Percentiles rank a stretch among this genome's conserved stretches.
These are phyloP conservation scores for Corapipo altera DNA, from an alignment of 2,113 vertebrate genomes.

Conservation along the genomic window DNA sequence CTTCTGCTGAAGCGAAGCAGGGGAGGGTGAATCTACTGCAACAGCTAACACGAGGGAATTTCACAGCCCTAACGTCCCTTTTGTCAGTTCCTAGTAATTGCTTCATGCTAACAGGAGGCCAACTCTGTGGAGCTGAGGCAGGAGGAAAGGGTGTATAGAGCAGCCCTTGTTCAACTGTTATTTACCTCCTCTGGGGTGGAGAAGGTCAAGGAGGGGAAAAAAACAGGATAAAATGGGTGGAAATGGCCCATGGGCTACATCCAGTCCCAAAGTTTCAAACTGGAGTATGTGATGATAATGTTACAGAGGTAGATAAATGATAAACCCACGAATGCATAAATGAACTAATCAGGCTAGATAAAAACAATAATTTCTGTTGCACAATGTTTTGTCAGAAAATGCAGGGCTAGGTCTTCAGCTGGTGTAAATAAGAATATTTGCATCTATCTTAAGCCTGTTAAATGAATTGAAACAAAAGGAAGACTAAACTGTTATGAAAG, in stretches of 20 bases:
- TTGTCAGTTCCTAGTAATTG: neutral
- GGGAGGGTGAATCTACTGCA: neutral
- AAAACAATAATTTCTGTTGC: neutral
- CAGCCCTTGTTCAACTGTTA: neutral
- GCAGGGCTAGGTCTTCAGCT: neutral
- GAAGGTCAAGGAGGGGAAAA: neutral
- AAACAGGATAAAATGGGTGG: neutral
- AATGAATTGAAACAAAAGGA: neutral
- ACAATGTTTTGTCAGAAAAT: neutral
- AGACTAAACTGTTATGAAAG: neutral
- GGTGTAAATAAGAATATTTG: neutral
- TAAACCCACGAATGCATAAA: neutral
- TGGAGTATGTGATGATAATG: neutral
- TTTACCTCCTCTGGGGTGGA: neutral
- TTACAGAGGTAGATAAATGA: neutral
- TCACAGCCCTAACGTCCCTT: neutral
- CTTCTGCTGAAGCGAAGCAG: neutral
- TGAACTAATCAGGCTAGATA: neutral
- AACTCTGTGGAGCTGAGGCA: neutral
- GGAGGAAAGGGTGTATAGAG: neutral
- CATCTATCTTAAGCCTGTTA: neutral
- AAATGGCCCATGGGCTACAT: neutral
- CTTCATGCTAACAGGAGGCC: neutral
- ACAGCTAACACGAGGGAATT: neutral
- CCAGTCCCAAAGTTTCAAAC: neutral